Percentiles rank a stretch among this genome's conserved stretches.
Evolutionary conservation across 2,888 invertebrate genomes (phyloP).

Genomic region (Nemoura dubitans): DNA sequence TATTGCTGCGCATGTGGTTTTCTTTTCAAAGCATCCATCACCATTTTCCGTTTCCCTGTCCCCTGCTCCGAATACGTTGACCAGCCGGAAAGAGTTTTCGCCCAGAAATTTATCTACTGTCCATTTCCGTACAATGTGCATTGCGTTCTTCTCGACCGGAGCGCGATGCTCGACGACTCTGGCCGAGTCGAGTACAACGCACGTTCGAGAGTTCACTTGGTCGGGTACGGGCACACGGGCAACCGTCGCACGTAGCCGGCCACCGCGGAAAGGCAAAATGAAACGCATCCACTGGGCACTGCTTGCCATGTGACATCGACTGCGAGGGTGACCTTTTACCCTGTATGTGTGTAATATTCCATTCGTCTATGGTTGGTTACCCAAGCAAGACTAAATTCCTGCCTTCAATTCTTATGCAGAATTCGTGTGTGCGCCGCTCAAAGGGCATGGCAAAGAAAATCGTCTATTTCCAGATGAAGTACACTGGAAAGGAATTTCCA

Average conservation of each 20-base stretch:
- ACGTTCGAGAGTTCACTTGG: too few species aligned
- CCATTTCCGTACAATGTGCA: not conserved
- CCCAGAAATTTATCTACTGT: not conserved
- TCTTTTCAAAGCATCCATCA: not conserved
- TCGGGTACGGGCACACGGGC: too few species aligned
- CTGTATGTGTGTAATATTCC: not conserved
- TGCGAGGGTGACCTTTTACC: too few species aligned
- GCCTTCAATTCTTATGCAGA: not conserved
- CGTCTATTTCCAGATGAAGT: not conserved
- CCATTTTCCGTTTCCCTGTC: constrained; percentile 4
- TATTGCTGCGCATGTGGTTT: not conserved
- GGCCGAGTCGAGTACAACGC: too few species aligned
- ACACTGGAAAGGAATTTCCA: not conserved
- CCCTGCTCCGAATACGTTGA: not conserved
- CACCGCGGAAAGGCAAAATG: too few species aligned
- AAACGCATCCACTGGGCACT: too few species aligned
- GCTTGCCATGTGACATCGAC: too few species aligned
- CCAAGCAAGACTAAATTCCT: not conserved
- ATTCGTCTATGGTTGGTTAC: not conserved
- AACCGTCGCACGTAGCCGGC: too few species aligned
- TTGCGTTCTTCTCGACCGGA: not conserved
- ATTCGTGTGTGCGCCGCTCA: not conserved
- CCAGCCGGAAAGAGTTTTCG: not conserved
- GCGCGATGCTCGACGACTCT: too few species aligned
- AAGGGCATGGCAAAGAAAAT: not conserved